Evolutionary conservation across 2,797 vertebrate genomes (phyloP).

Genomic region (Diplodus sargus): DNA sequence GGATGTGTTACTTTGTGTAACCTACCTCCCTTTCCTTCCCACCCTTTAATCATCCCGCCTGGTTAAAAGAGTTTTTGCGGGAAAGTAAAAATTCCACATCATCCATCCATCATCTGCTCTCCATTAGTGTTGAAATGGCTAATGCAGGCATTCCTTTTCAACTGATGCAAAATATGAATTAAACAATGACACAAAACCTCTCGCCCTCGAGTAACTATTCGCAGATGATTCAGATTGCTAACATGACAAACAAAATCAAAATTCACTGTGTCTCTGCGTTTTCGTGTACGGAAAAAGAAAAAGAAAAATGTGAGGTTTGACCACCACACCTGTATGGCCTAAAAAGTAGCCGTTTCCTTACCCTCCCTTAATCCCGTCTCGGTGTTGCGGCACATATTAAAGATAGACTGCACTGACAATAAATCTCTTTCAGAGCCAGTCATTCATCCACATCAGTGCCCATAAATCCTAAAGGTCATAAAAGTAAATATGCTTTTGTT

Average conservation of each 20-base stretch:
- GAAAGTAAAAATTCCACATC: conserved; percentile 51
- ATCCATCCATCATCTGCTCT: conserved; percentile 70
- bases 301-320: conserved; percentile 9
- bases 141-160: conserved; percentile 35
- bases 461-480: conserved; percentile 73
- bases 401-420: conserved; percentile 45
- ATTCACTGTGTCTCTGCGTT: not conserved
- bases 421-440: conserved; percentile 64
- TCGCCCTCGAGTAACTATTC: conserved; percentile 13
- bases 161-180: conserved; percentile 53
- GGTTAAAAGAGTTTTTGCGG: conserved; percentile 44
- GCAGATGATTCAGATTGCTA: conserved; percentile 34
- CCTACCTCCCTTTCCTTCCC: conserved; percentile 36
- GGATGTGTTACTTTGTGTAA: conserved; percentile 53
- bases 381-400: conserved; percentile 56
- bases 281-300: conserved; percentile 2
- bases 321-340: conserved; percentile 3
- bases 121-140: conserved; percentile 60
- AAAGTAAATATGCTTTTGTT: conserved; percentile 79
- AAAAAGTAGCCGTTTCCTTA: conserved; percentile 27
- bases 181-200: conserved; percentile 35
- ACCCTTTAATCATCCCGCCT: conserved; percentile 64
- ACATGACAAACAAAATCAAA: not conserved
- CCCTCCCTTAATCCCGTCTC: conserved; percentile 26
- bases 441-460: conserved; percentile 56